A percentile compares a stretch with the other conserved stretches of the same genome.
Conservation (phyloP, 2,888 invertebrate species). For the Limnephilus lunatus region DNA sequence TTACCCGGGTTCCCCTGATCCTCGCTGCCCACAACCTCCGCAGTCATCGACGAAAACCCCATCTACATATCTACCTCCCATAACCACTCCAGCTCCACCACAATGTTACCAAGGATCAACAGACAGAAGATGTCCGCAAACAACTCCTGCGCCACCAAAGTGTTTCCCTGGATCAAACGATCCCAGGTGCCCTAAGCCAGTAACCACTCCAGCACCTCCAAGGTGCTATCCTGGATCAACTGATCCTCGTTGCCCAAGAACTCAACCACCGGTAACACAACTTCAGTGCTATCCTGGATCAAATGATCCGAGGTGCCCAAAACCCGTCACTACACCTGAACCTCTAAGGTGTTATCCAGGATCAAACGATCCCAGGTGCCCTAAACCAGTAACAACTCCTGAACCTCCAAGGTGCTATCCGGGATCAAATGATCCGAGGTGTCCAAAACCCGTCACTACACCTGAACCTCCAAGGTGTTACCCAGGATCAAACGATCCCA, state of each 20-base stretch:
- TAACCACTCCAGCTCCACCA: conserved; percentile 67
- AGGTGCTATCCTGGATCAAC: conserved; percentile 69
- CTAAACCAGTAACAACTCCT: conserved; percentile 63
- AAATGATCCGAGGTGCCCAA: conserved; percentile 68
- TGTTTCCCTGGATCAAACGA: conserved; percentile 62
- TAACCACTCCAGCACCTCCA: conserved; percentile 65
- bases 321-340: conserved; percentile 67
- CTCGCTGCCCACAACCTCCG: conserved; percentile 67
- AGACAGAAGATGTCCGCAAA: conserved; percentile 68
- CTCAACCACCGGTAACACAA: conserved; percentile 69
- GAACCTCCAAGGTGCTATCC: conserved; percentile 68
- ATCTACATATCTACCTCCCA: conserved; percentile 63
- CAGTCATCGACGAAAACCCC: conserved; percentile 54
- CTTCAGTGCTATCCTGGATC: conserved; percentile 69
- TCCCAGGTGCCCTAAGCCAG: conserved; percentile 54
- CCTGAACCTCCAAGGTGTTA: conserved; percentile 68
- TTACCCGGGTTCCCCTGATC: conserved; percentile 70
- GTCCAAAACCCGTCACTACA: conserved; percentile 66
- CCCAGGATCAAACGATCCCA: conserved; percentile 68
- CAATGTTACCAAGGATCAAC: conserved; percentile 59
- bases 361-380: conserved; percentile 69
- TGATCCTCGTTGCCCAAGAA: conserved; percentile 66
- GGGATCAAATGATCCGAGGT: conserved; percentile 68
- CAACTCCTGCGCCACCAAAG: neutral
- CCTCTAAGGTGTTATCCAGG: conserved; percentile 68